These are phyloP conservation scores for Bembecia ichneumoniformis DNA, from an alignment of 2,888 invertebrate genomes.

Conservation along the genomic window DNA sequence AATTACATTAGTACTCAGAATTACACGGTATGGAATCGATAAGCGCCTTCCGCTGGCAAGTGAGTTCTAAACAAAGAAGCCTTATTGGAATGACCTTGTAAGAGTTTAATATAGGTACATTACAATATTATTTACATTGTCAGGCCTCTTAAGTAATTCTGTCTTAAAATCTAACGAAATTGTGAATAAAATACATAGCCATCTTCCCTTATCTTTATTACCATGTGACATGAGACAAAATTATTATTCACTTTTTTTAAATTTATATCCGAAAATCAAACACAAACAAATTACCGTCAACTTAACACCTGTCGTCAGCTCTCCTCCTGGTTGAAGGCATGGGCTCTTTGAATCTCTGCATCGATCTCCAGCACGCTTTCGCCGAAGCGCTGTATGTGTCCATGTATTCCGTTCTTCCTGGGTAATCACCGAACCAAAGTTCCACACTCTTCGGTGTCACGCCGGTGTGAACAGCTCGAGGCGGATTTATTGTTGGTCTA, in stretches of 20 bases:
- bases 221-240: neutral
- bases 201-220: conserved; percentile 32
- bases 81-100: no score
- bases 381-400: conserved; percentile 75
- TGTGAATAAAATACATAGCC: conserved; percentile 11
- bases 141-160: no score
- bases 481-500: conserved; percentile 71
- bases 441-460: conserved; percentile 61
- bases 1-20: no score
- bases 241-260: neutral
- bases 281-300: neutral
- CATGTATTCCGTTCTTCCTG: conserved; percentile 75
- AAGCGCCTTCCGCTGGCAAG: no score
- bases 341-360: conserved; percentile 75
- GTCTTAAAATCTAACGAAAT: neutral
- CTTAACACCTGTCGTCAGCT: conserved; percentile 68
- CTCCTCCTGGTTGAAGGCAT: conserved; percentile 74
- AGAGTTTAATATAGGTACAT: no score
- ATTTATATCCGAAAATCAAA: neutral
- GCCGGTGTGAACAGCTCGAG: conserved; percentile 42
- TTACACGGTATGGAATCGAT: no score
- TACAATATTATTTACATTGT: no score
- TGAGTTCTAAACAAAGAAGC: no score
- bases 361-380: conserved; percentile 70
- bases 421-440: conserved; percentile 69